A percentile compares a stretch with the other conserved stretches of the same genome.
These are phyloP conservation scores for Notodromas monacha DNA, from an alignment of 2,888 invertebrate species.

Conservation along the genomic window DNA sequence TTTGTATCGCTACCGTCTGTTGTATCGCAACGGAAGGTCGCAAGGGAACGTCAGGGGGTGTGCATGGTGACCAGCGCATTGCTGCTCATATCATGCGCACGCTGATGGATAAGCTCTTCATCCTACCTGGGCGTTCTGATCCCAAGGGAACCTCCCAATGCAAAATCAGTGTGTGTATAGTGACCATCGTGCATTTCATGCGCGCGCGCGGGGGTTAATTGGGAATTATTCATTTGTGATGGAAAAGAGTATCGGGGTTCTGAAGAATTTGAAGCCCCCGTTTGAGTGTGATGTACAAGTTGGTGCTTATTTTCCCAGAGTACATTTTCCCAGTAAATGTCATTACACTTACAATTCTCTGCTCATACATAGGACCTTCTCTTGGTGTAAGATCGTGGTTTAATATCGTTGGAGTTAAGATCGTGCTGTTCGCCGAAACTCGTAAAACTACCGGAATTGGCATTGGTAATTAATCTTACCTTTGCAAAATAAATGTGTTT, in stretches of 20 bases:
- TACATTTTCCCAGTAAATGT: conserved; percentile 4
- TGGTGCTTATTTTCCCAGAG: conserved; percentile 4
- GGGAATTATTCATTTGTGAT: conserved; percentile 4
- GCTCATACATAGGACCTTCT: conserved; percentile 4
- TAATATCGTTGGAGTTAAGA: too few relatives aligned
- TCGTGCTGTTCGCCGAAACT: too few relatives aligned
- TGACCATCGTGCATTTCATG: conserved; percentile 4
- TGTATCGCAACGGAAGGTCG: conserved; percentile 4
- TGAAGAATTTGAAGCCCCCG: conserved; percentile 4
- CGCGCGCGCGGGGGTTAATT: conserved; percentile 4
- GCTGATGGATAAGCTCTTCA: conserved; percentile 4
- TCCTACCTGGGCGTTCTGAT: conserved; percentile 4
- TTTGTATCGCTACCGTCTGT: conserved; percentile 4
- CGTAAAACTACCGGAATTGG: too few relatives aligned
- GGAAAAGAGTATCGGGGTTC: conserved; percentile 4
- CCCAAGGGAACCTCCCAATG: conserved; percentile 4
- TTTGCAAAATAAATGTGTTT: too few relatives aligned
- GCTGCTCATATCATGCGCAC: conserved; percentile 4
- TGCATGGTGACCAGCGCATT: conserved; percentile 4
- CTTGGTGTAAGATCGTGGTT: conserved; percentile 4
- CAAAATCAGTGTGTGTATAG: conserved; percentile 4
- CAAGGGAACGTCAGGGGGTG: conserved; percentile 4
- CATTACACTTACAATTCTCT: conserved; percentile 4
- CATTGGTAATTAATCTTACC: too few relatives aligned
- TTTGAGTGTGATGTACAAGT: conserved; percentile 4